A percentile compares a stretch with the other conserved stretches of the same genome.
Evolutionary conservation across 2,113 vertebrate species (phyloP).

Genomic region (Brachyistius frenatus): DNA sequence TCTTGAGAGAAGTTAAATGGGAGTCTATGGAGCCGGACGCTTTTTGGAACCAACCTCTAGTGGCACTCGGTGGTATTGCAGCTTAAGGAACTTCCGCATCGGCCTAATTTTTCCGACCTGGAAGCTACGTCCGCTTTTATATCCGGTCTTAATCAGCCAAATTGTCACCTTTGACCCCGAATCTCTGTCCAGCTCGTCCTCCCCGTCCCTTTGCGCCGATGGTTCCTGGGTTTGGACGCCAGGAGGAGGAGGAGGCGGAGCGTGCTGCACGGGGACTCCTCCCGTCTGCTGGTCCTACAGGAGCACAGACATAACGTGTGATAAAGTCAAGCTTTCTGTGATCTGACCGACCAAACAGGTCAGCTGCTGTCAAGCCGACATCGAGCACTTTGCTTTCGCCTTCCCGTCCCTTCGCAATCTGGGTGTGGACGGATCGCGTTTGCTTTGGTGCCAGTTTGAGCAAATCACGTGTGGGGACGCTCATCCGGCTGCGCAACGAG

Average conservation of each 20-base stretch:
- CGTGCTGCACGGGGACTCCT: too few species aligned
- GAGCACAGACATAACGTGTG: background rate
- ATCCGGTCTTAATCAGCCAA: background rate
- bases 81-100: too few species aligned
- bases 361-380: background rate
- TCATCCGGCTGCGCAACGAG: background rate
- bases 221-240: constrained; percentile 35
- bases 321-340: background rate
- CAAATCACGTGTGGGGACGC: background rate
- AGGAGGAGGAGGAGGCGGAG: background rate
- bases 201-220: constrained; percentile 30
- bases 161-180: constrained; percentile 77
- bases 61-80: too few species aligned
- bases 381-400: background rate
- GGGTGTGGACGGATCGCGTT: constrained; percentile 37
- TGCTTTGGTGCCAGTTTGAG: constrained; percentile 16
- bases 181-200: constrained; percentile 77
- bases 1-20: too few species aligned
- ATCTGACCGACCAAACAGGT: background rate
- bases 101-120: too few species aligned
- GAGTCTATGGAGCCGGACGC: too few species aligned
- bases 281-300: constrained; percentile 40
- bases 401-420: constrained; percentile 18
- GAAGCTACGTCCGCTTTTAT: too few species aligned
- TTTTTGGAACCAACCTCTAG: too few species aligned